A percentile compares a stretch with the other conserved stretches of the same genome.
Conservation (phyloP, 1,140 invertebrate species). For the Triops cancriformis region DNA sequence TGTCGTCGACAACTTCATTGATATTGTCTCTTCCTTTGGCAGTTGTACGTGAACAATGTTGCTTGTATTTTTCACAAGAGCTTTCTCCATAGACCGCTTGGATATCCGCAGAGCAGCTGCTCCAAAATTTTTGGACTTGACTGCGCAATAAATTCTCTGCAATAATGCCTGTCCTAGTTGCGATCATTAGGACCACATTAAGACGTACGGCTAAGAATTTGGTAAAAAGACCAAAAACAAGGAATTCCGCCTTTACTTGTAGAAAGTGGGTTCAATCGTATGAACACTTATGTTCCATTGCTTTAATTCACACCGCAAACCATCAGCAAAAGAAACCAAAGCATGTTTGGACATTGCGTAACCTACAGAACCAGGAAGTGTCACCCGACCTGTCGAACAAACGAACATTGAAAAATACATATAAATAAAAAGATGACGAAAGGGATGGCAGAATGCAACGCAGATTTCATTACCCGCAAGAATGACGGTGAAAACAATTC, state of each 20-base stretch:
- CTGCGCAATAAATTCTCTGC: constrained; percentile 32
- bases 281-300: constrained; percentile 46
- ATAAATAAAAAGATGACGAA: neutral
- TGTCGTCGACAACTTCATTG: constrained; percentile 37
- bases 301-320: constrained; percentile 45
- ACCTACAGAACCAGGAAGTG: constrained; percentile 43
- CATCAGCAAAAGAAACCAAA: constrained; percentile 46
- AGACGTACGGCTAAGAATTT: too few relatives aligned
- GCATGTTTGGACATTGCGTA: constrained; percentile 48
- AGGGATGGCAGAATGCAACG: neutral
- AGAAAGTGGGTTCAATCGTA: constrained; percentile 43
- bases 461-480: constrained; percentile 39
- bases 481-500: constrained; percentile 48
- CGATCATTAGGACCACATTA: neutral
- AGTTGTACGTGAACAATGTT: constrained; percentile 14
- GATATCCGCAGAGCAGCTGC: constrained; percentile 35
- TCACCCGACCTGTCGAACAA: constrained; percentile 39
- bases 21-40: constrained; percentile 31
- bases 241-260: constrained; percentile 38
- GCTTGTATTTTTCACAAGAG: constrained; percentile 38
- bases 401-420: neutral
- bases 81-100: constrained; percentile 37
- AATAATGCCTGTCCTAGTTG: constrained; percentile 37
- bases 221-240: too few relatives aligned
- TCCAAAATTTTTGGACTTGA: constrained; percentile 36